Evolutionary conservation across 2,113 vertebrate genomes (phyloP).

Genomic region (Passerina amoena): DNA sequence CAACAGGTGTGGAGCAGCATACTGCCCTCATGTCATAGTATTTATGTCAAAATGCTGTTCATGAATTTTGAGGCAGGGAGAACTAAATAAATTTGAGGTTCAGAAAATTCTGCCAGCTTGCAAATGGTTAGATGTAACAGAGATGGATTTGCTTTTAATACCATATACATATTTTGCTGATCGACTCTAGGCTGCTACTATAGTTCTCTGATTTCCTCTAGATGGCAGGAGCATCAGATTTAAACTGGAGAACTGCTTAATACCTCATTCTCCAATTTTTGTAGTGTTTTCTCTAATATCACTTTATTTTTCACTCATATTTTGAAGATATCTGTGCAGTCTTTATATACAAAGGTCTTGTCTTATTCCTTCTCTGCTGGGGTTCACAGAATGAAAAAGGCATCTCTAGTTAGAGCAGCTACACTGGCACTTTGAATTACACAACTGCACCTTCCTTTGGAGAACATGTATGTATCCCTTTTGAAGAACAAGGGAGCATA

Average conservation of each 20-base stretch:
- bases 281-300: not conserved
- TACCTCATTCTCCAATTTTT: conserved; percentile 21
- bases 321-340: not conserved
- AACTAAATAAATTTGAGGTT: not conserved
- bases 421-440: not conserved
- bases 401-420: not conserved
- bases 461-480: not conserved
- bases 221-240: conserved; percentile 42
- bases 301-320: not conserved
- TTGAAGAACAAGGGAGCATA: not conserved
- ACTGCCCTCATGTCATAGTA: not conserved
- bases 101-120: not conserved
- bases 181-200: conserved; percentile 4
- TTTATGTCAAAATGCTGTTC: not conserved
- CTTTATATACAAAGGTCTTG: not conserved
- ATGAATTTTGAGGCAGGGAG: not conserved
- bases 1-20: not conserved
- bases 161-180: not conserved
- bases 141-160: not conserved
- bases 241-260: conserved; percentile 46
- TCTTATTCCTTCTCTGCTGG: not conserved
- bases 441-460: not conserved
- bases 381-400: not conserved
- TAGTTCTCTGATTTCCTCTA: conserved; percentile 35
- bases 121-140: not conserved